phyloP scores from a whole-genome alignment of 1,140 invertebrate species.

The Diachasmimorpha longicaudata region DNA sequence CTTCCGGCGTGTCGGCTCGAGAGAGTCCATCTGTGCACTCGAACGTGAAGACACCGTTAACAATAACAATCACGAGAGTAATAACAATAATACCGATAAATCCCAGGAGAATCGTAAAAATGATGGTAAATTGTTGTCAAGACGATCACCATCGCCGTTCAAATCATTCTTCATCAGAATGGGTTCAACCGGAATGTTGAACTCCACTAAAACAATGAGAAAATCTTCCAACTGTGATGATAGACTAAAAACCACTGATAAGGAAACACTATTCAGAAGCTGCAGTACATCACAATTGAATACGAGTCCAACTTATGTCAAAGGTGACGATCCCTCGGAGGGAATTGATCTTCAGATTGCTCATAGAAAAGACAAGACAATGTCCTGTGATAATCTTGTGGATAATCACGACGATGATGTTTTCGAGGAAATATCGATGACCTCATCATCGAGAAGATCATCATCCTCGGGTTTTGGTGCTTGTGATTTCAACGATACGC shows the following conservation, averaged over 20 bases:
- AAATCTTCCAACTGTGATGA: conserved; percentile 48
- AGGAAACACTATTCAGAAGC: conserved; percentile 72
- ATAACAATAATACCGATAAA: conserved; percentile 54
- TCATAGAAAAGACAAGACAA: conserved; percentile 56
- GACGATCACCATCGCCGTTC: conserved; percentile 70
- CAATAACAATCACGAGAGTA: conserved; percentile 46
- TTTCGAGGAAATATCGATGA: conserved; percentile 28
- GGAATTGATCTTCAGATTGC: conserved; percentile 71
- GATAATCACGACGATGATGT: conserved; percentile 30
- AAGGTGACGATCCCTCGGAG: conserved; percentile 79
- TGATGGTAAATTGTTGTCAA: conserved; percentile 56
- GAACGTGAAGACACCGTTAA: conserved; percentile 37
- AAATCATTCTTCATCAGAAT: conserved; percentile 77
- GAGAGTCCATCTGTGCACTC: conserved; percentile 59
- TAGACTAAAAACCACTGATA: conserved; percentile 45
- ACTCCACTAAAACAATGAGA: conserved; percentile 65
- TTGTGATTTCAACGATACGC: conserved; percentile 49
- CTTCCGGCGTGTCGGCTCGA: conserved; percentile 71
- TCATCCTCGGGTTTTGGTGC: conserved; percentile 39
- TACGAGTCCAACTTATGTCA: conserved; percentile 73
- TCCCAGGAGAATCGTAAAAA: conserved; percentile 55
- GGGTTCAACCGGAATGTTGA: conserved; percentile 78
- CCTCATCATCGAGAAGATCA: conserved; percentile 17
- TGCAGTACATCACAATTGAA: conserved; percentile 77
- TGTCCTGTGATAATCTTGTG: conserved; percentile 56